Evolutionary conservation across 2,797 vertebrate genomes (phyloP).

Genomic region (Linurgus olivaceus): DNA sequence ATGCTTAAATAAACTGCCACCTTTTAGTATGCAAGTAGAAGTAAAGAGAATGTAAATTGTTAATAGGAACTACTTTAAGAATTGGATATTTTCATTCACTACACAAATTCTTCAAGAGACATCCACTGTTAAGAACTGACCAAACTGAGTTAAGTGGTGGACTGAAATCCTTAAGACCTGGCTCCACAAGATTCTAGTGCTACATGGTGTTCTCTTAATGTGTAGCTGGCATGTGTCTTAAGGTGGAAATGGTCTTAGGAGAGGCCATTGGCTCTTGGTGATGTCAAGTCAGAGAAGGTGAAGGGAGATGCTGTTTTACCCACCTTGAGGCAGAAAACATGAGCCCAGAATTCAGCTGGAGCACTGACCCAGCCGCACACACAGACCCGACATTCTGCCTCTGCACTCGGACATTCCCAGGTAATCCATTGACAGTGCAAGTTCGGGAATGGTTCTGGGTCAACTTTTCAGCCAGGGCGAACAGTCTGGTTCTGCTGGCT

Average conservation of each 20-base stretch:
- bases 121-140: background rate
- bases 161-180: background rate
- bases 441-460: background rate
- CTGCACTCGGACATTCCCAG: fast-evolving
- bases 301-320: background rate
- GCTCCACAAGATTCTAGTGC: background rate
- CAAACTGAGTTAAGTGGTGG: background rate
- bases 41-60: background rate
- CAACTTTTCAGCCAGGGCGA: background rate
- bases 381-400: fast-evolving
- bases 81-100: background rate
- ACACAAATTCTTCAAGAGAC: background rate
- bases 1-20: background rate
- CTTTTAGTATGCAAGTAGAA: background rate
- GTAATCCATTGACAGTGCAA: fast-evolving
- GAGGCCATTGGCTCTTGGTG: background rate
- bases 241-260: background rate
- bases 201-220: fast-evolving
- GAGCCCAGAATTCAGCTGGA: background rate
- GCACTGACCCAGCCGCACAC: fast-evolving
- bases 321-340: background rate
- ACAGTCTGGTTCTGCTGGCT: background rate
- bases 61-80: background rate
- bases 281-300: background rate
- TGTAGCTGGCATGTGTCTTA: background rate